phyloP scores from a whole-genome alignment of 2,888 invertebrate species.

The Scaptomyza tumidula region DNA sequence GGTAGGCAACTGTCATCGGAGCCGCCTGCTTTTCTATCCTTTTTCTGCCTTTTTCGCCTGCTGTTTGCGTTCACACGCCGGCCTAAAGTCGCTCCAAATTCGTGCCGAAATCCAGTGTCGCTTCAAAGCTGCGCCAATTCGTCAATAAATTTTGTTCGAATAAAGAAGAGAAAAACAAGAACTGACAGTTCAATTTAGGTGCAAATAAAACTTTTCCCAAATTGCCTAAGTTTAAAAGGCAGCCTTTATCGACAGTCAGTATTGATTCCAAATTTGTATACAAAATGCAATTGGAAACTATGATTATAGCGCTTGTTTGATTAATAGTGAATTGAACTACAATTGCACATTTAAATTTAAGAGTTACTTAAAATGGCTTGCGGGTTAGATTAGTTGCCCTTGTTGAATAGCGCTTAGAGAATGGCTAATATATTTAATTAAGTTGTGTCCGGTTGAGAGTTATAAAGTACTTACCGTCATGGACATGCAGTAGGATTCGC shows the following conservation, averaged over 20 bases:
- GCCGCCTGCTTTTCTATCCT: neutral
- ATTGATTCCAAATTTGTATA: neutral
- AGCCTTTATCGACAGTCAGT: too few species aligned
- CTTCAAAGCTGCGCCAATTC: conserved; percentile 58
- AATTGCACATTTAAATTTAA: too few species aligned
- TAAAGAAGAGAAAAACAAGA: conserved; percentile 18
- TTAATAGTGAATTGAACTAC: too few species aligned
- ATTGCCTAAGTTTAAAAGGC: conserved; percentile 33
- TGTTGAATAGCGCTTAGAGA: too few species aligned
- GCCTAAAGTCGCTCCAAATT: conserved; percentile 43
- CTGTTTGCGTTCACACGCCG: conserved; percentile 64
- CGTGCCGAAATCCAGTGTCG: conserved; percentile 33
- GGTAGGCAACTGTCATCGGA: conserved; percentile 14
- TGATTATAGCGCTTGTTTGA: too few species aligned
- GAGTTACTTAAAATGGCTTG: too few species aligned
- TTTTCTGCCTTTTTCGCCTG: conserved; percentile 25
- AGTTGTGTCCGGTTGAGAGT: conserved; percentile 2
- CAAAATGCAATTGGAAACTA: too few species aligned
- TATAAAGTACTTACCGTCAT: conserved; percentile 88
- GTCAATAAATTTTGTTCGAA: conserved; percentile 64
- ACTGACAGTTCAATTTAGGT: conserved; percentile 74
- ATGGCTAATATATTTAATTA: too few species aligned
- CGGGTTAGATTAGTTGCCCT: too few species aligned
- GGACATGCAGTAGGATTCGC: conserved; percentile 95
- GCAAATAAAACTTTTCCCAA: conserved; percentile 35